Base-by-base conservation (phyloP, 2,888 invertebrate genomes). In the Teleiodes luculella region DNA sequence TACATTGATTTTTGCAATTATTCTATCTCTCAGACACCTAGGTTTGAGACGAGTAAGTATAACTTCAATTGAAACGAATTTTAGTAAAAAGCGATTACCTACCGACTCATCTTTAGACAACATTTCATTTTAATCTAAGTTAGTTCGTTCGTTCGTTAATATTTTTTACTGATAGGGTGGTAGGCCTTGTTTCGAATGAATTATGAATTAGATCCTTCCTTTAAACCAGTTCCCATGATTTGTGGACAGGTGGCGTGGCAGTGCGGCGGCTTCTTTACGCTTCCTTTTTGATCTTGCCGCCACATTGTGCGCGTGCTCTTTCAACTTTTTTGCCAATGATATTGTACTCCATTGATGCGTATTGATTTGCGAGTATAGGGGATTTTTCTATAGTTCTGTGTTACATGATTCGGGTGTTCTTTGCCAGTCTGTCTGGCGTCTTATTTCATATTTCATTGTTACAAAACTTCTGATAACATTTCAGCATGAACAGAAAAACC, bases 181-280 rank as follows among this genome's bases (percentile, higher is more conserved):
- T 24, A 24, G 43, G 43, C n/a, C 43, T 43, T 24, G 45, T 49
- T 49, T 49, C 31, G 36, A 35, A 56, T 53, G 49, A 53, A 37
- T 49, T 48, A 52, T 49, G 50, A 46, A 56, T 54, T 43, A 51
- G 36, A 30, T 14, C 28, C 37, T 39, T 51, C 54, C 75, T 75
- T 68, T 65, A 71, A 70, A 74, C 71, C 68, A 74, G 77, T 86
- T 87, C 86, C 81, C 86, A 86, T 84, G 86, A 80, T 84, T 83
- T 80, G 79, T 78, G 75, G 82, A 81, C 88, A 88, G 88, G 88
- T 87, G 88, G 85, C 78, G 76, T 75, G 79, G 80, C 78, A 75
- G 77, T 65, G 66, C 72, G 69, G 81, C 85, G 86, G 87, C 76
- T 62, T 74, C 79, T 86, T 83, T 85, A 78, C 72, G 69, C 59